Percentiles rank a stretch among this genome's conserved stretches.
phyloP scores from a whole-genome alignment of 2,113 vertebrate genomes.

The Malaclemys terrapin region DNA sequence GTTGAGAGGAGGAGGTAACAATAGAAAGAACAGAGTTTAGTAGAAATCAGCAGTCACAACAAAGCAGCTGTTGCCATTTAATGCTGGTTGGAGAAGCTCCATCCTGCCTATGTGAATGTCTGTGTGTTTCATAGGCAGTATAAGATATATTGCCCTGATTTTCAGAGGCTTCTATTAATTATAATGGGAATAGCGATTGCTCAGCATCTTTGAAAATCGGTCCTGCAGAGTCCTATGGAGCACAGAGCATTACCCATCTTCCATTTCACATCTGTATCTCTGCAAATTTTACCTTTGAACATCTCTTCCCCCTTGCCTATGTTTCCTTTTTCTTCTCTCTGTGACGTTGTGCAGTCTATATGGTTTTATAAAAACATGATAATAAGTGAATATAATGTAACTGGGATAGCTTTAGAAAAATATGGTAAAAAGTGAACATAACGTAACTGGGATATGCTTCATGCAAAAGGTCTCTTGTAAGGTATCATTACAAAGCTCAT shows the following conservation, averaged over 20 bases:
- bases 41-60: slow-evolving; percentile 4
- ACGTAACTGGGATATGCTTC: too few relatives aligned
- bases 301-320: slow-evolving; percentile 19
- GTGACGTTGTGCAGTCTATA: too few relatives aligned
- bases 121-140: slow-evolving; percentile 6
- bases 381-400: too few relatives aligned
- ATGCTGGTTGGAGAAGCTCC: background rate
- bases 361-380: too few relatives aligned
- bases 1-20: background rate
- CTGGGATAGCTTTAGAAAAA: too few relatives aligned
- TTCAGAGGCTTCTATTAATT: background rate
- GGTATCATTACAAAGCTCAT: too few relatives aligned
- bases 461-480: too few relatives aligned
- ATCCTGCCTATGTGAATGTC: background rate
- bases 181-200: slow-evolving; percentile 3
- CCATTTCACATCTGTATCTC: slow-evolving; percentile 32
- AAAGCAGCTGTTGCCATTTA: background rate
- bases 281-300: background rate
- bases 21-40: background rate
- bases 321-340: background rate
- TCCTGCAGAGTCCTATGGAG: background rate
- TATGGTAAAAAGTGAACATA: too few relatives aligned
- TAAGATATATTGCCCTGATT: background rate
- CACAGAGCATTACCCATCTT: slow-evolving; percentile 55
- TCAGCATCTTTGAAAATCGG: slow-evolving; percentile 1